Evolutionary conservation across 2,113 vertebrate genomes (phyloP).

Genomic region (Sceloporus tristichus): DNA sequence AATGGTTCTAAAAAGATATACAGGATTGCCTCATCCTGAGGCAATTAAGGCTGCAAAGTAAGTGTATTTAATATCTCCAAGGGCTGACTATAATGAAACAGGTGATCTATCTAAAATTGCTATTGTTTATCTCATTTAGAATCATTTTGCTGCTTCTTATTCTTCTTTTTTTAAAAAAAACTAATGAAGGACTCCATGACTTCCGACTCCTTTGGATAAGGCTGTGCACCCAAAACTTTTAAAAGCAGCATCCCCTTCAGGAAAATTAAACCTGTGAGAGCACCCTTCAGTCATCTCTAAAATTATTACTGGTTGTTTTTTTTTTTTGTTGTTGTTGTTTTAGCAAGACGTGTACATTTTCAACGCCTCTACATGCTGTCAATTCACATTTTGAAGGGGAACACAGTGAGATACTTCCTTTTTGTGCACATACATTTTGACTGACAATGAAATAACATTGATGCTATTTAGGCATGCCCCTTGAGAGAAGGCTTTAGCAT

Average conservation of each 20-base stretch:
- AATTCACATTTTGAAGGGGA: conserved; percentile 23
- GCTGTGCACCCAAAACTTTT: conserved; percentile 13
- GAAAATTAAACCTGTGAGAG: conserved; percentile 33
- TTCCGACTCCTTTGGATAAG: conserved; percentile 50
- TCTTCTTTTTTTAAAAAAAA: conserved; percentile 31
- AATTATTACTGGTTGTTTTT: background rate
- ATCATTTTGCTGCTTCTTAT: conserved; percentile 47
- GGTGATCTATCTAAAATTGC: conserved; percentile 77
- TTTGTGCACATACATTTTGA: conserved; percentile 2
- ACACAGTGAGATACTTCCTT: conserved; percentile 26
- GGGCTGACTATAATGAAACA: conserved; percentile 76
- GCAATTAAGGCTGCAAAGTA: conserved; percentile 80
- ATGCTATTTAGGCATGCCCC: conserved; percentile 14
- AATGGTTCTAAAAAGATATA: conserved; percentile 84
- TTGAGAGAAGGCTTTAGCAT: conserved; percentile 19
- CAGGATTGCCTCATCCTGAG: conserved; percentile 84
- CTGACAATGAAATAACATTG: conserved; percentile 9
- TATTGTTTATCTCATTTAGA: conserved; percentile 70
- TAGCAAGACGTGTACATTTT: conserved; percentile 14
- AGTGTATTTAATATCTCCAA: conserved; percentile 79
- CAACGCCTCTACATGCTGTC: conserved; percentile 29
- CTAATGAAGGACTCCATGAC: conserved; percentile 58
- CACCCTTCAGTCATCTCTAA: conserved; percentile 13
- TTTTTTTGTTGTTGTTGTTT: no score
- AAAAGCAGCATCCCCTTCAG: conserved; percentile 35